Evolutionary conservation across 2,888 invertebrate species (phyloP).

Genomic region (Rhamphomyia laevipes): DNA sequence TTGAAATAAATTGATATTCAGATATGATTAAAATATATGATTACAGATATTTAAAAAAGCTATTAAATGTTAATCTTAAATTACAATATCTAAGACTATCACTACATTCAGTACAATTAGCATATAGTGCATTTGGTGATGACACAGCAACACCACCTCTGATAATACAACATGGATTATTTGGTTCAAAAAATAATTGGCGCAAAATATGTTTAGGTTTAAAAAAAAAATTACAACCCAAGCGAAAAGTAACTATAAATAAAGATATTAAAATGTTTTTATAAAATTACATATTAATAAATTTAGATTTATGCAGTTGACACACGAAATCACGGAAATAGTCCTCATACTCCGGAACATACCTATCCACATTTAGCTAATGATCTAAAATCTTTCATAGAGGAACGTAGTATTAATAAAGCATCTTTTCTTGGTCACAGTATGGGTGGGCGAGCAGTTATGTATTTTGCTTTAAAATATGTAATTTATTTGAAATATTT

Average conservation of each 20-base stretch:
- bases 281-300: constrained; percentile 2
- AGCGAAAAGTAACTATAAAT: constrained; percentile 44
- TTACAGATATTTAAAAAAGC: too few species aligned
- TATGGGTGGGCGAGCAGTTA: constrained; percentile 89
- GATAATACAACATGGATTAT: constrained; percentile 73
- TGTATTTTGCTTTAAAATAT: constrained; percentile 67
- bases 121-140: background rate
- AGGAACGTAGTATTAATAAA: constrained; percentile 49
- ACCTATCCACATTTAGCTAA: constrained; percentile 48
- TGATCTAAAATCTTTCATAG: constrained; percentile 45
- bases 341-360: constrained; percentile 64
- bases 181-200: constrained; percentile 85
- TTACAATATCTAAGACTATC: constrained; percentile 9
- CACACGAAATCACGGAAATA: constrained; percentile 91
- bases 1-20: too few species aligned
- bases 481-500: constrained; percentile 34
- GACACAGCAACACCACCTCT: constrained; percentile 47
- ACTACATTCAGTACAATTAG: too few species aligned
- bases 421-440: constrained; percentile 77
- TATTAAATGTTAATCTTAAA: constrained; percentile 16
- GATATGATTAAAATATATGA: too few species aligned
- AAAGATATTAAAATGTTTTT: background rate
- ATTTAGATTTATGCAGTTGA: constrained; percentile 64
- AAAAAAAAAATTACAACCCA: constrained; percentile 41
- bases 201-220: constrained; percentile 63